Conservation (phyloP, 2,113 vertebrate genomes). For the Athene cunicularia region DNA sequence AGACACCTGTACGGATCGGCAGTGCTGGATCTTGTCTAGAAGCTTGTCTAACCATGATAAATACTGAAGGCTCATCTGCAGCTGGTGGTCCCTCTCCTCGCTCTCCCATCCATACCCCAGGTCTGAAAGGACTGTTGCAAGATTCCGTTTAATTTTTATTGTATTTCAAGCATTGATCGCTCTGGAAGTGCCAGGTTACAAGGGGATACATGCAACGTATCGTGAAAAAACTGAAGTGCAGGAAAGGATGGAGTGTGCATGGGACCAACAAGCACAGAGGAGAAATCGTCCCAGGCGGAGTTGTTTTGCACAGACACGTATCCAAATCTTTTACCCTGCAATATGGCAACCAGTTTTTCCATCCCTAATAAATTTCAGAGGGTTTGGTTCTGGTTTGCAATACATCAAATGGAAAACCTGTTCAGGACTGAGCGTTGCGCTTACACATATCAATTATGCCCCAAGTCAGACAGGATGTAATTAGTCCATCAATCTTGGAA, state of each 20-base stretch:
- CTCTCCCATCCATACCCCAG: not conserved
- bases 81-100: not conserved
- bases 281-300: not conserved
- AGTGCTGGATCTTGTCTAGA: not conserved
- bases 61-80: not conserved
- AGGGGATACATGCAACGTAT: not conserved
- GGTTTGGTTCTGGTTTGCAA: constrained; percentile 45
- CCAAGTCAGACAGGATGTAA: constrained; percentile 28
- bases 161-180: not conserved
- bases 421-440: not conserved
- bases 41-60: not conserved
- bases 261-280: not conserved
- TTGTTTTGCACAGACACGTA: not conserved
- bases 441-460: constrained; percentile 5
- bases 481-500: constrained; percentile 41
- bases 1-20: not conserved
- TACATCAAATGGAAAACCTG: not conserved
- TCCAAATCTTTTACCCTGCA: not conserved
- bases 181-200: not conserved
- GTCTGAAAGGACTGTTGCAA: too few relatives aligned
- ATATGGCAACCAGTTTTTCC: constrained; percentile 42
- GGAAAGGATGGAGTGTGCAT: not conserved
- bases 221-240: not conserved
- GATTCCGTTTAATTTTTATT: not conserved
- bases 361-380: not conserved